Evolutionary conservation across 2,888 invertebrate genomes (phyloP).

Genomic region (Eupithecia exiguata): DNA sequence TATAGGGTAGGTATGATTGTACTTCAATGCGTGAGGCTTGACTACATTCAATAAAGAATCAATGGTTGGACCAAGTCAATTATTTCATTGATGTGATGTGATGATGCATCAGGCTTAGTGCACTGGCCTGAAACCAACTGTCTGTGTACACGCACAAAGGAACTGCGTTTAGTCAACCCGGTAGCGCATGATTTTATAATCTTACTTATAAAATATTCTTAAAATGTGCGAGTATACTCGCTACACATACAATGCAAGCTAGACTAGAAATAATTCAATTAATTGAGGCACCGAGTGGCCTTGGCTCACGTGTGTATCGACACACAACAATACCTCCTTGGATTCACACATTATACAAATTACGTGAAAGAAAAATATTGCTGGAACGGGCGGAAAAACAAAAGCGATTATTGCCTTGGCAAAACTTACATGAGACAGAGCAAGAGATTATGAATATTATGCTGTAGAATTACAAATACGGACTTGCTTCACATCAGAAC

Average conservation of each 20-base stretch:
- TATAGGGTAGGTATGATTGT: neutral
- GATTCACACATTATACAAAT: constrained; percentile 52
- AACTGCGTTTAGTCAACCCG: constrained; percentile 45
- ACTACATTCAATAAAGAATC: neutral
- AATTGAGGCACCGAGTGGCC: constrained; percentile 53
- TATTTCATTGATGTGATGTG: neutral
- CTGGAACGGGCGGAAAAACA: constrained; percentile 34
- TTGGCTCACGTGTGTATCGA: constrained; percentile 69
- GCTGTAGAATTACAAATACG: neutral
- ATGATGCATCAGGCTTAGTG: neutral
- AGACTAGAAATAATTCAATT: constrained; percentile 50
- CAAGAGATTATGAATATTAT: neutral
- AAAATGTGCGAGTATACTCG: neutral
- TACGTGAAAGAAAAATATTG: constrained; percentile 44
- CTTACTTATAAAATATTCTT: constrained; percentile 43
- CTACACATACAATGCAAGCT: constrained; percentile 16
- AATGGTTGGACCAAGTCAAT: neutral
- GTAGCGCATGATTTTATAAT: constrained; percentile 58
- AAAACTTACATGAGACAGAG: constrained; percentile 36
- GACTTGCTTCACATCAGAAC: constrained; percentile 13
- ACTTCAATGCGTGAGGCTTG: neutral
- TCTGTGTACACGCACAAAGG: constrained; percentile 48
- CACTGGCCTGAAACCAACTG: neutral
- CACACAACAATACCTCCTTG: constrained; percentile 59
- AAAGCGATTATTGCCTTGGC: constrained; percentile 6